Base-by-base conservation (phyloP, 2,888 invertebrate species). In the Diloba caeruleocephala region DNA sequence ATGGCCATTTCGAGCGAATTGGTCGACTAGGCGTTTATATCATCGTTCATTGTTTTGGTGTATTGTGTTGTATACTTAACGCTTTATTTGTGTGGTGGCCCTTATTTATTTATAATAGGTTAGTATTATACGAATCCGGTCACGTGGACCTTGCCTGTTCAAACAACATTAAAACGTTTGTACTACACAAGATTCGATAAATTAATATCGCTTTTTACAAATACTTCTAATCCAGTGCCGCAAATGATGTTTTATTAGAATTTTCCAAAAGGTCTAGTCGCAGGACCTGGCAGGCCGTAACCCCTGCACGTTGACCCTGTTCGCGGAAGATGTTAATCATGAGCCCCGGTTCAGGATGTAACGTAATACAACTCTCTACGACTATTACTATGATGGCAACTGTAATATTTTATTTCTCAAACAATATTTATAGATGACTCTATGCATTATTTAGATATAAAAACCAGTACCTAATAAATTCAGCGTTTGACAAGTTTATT, bases 321-420 rank as follows among this genome's bases (percentile, higher is more conserved):
- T 82, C 82, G 79, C 89, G 91, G 92, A 92, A 91, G 90, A 85
- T 83, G 86, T 88, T 88, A 90, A 90, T 92, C 89, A 89, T 76
- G 79, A 74, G 73, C 74, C 71, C 71, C 67, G 74, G 63, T 78
- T 71, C 73, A 68, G 72, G 73, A 79, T 77, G 70, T 64, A 60
- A 56, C 54, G 55, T 78, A 73, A 68, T 68, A 74, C 56, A 63
- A 57, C 60, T 65, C 64, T 65, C 66, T 62, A 65, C 60, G 66
- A 72, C 76, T 79, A 71, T 79, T 76, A 63, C 78, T 84, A 84
- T 75, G 71, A 73, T 59, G 74, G 78, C 76, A 78, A 57, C 43
- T 56, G 51, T 48, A 37, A 59, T 61, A 64, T 53, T 61, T 64
- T 71, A 60, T 66, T 62, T 37, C 17, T 25, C 3, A 33, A 41